Evolutionary conservation across 2,888 invertebrate species (phyloP), one percentile per base, ranked within the genome.

Genomic region (Chrysomela aeneicollis): DNA sequence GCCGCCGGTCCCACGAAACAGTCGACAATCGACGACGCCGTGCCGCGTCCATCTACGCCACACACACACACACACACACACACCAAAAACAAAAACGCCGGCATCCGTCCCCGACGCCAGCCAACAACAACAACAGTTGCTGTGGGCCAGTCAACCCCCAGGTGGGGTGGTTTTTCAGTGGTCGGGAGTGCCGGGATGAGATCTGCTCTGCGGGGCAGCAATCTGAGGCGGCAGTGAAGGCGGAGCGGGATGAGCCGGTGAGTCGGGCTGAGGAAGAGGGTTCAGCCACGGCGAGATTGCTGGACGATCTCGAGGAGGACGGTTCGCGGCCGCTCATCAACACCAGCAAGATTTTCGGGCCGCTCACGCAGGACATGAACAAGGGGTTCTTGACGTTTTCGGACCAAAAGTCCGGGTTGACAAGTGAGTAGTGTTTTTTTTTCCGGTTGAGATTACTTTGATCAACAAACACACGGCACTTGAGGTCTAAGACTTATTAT

Each of bases 321-420:
- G 66, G 75, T 70, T 60, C 76, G 77, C 73, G 79, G 66, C 90
- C 91, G 19, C 88, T 88, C 80, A 89, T 90, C 61, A 89, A 91
- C 71, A 91, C 92, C 67, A 87, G 89, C 78, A 89, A 88, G 74
- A 90, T 93, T 79, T 93, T 94, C 82, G 90, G 90, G 71, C 92
- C 92, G 73, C 88, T 91, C 83, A 91, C 93, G 75, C 89, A 94
- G 88, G 95, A 95, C 84, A 96, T 97, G 95, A 95, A 92, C 86
- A 93, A 92, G 84, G 94, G 93, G 83, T 96, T 92, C 87, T 88
- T 95, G 81, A 91, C 91, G 84, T 95, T 93, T 85, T 89, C 92
- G 77, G 93, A 93, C 81, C 92, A 93, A 85, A 90, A 92, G 83
- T 87, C 89, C 72, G 92, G 92, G 78, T 86, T 91, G 81, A 93